A percentile compares a stretch with the other conserved stretches of the same genome.
Evolutionary conservation across 2,113 vertebrate species (phyloP).

Genomic region (Excalfactoria chinensis): DNA sequence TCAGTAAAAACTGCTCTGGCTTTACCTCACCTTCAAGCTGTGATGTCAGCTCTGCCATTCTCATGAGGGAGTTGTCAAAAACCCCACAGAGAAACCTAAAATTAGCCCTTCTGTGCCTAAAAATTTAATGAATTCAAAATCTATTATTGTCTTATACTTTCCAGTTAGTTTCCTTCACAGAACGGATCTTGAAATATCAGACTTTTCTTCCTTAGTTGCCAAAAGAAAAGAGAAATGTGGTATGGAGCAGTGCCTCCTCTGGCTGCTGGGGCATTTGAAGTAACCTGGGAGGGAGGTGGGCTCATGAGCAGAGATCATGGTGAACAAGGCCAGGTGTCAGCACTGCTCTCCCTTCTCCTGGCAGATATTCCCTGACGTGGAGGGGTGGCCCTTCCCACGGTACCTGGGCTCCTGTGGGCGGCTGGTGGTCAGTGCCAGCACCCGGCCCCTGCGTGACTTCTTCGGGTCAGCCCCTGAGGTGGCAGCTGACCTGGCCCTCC

Average conservation of each 20-base stretch:
- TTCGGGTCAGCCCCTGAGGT: slow-evolving; percentile 66
- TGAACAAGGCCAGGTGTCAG: fast-evolving
- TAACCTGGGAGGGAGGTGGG: no score
- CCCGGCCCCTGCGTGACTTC: slow-evolving; percentile 76
- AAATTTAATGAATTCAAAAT: slow-evolving; percentile 43
- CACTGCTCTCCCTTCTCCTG: fast-evolving
- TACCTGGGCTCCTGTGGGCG: slow-evolving; percentile 87
- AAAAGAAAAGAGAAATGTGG: not conserved
- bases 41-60: not conserved
- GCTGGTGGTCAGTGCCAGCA: slow-evolving; percentile 79
- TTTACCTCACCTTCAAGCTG: not conserved
- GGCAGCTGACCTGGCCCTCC: slow-evolving; percentile 80
- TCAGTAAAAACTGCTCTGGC: not conserved
- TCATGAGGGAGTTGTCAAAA: not conserved
- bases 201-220: not conserved
- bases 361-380: slow-evolving; percentile 85
- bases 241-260: fast-evolving
- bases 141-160: slow-evolving; percentile 46
- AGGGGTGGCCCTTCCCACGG: slow-evolving; percentile 87
- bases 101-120: slow-evolving; percentile 41
- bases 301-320: fast-evolving
- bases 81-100: slow-evolving; percentile 37
- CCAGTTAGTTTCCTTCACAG: not conserved
- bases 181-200: not conserved
- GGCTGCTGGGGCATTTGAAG: not conserved